Percentiles rank a stretch among this genome's conserved stretches.
Conservation (phyloP, 2,888 invertebrate species). For the Drosophila austrosaltans region DNA sequence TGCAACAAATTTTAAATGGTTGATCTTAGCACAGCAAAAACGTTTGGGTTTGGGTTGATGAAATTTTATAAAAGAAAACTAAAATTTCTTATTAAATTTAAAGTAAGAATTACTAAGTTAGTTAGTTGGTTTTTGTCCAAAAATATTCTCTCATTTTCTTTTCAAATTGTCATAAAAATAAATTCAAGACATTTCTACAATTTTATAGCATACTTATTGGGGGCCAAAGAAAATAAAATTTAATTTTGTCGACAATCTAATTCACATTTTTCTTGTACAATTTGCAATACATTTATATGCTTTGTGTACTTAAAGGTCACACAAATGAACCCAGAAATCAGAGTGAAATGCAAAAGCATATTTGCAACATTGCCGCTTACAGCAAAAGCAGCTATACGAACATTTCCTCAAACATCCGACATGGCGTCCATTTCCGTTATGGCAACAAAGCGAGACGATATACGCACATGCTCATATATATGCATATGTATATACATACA, state of each 20-base stretch:
- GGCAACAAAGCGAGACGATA: slow-evolving; percentile 61
- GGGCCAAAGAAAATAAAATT: background rate
- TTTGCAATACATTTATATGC: background rate
- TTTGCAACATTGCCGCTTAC: slow-evolving; percentile 58
- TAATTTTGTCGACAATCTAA: background rate
- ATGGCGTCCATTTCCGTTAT: slow-evolving; percentile 78
- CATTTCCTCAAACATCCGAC: slow-evolving; percentile 76
- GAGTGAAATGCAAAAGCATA: slow-evolving; percentile 56
- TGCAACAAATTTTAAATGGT: too few relatives aligned
- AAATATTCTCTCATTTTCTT: too few relatives aligned
- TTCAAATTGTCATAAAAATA: background rate
- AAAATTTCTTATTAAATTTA: too few relatives aligned
- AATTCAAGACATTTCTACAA: background rate
- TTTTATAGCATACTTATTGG: slow-evolving; percentile 19
- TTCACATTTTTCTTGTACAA: background rate
- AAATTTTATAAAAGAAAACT: too few relatives aligned
- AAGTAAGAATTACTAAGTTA: too few relatives aligned
- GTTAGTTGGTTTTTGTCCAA: too few relatives aligned
- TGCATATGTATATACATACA: slow-evolving; percentile 5
- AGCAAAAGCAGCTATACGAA: slow-evolving; percentile 58
- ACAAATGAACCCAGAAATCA: slow-evolving; percentile 28
- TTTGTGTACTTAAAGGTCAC: background rate
- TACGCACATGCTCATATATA: slow-evolving; percentile 14
- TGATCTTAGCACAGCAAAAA: too few relatives aligned
- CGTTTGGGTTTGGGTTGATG: too few relatives aligned